Evolutionary conservation across 1,140 invertebrate genomes (phyloP).

Genomic region (Pteromalus puparum): DNA sequence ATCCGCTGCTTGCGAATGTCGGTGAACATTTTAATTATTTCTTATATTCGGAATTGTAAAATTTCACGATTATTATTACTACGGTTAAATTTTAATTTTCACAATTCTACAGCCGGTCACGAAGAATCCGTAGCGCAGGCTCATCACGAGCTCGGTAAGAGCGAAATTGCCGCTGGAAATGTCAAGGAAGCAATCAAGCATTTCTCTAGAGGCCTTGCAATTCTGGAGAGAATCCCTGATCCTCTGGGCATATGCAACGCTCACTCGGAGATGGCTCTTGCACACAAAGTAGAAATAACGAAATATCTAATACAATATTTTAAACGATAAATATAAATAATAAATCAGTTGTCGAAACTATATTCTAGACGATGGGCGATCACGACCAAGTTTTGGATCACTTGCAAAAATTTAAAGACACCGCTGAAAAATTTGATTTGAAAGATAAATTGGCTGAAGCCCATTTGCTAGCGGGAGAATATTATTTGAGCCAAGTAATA

Average conservation of each 20-base stretch:
- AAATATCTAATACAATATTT: too few relatives aligned
- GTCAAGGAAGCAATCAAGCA: constrained; percentile 50
- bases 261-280: constrained; percentile 57
- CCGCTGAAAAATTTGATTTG: constrained; percentile 55
- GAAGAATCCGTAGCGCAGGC: constrained; percentile 55
- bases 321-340: too few relatives aligned
- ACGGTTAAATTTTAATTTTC: neutral
- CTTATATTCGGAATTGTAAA: neutral
- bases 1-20: constrained; percentile 72
- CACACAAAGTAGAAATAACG: constrained; percentile 58
- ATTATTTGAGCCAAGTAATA: constrained; percentile 60
- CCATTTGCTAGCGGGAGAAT: constrained; percentile 60
- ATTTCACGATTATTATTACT: too few relatives aligned
- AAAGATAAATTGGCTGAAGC: constrained; percentile 59
- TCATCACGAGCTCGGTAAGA: constrained; percentile 59
- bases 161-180: constrained; percentile 47
- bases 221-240: constrained; percentile 56
- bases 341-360: neutral
- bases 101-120: constrained; percentile 51
- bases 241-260: constrained; percentile 57
- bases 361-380: constrained; percentile 56
- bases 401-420: constrained; percentile 51
- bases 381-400: constrained; percentile 55
- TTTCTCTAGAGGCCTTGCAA: constrained; percentile 57
- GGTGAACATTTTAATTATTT: neutral